phyloP scores from a whole-genome alignment of 2,888 invertebrate species.

The Muschampia plurimacula region DNA sequence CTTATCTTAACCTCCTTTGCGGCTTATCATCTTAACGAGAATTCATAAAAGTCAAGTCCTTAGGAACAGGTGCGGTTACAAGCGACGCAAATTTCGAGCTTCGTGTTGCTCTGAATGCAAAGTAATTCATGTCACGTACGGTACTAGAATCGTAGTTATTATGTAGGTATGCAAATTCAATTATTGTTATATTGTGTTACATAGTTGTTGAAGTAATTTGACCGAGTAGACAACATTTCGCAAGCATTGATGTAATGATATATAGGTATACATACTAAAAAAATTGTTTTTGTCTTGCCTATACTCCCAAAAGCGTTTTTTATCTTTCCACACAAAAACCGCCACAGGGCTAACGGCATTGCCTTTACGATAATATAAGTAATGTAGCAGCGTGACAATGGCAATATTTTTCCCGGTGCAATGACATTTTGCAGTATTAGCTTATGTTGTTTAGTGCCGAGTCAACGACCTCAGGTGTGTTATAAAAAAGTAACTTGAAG shows the following conservation, averaged over 20 bases:
- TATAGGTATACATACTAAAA: no score
- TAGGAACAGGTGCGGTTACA: conserved; percentile 21
- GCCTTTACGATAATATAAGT: not conserved
- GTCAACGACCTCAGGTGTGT: conserved; percentile 67
- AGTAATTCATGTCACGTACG: conserved; percentile 31
- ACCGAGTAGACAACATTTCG: conserved; percentile 12
- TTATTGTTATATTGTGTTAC: conserved; percentile 30
- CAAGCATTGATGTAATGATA: not conserved
- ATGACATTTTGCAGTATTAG: conserved; percentile 59
- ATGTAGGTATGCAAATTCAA: conserved; percentile 27
- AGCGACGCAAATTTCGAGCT: conserved; percentile 16
- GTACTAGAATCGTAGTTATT: conserved; percentile 23
- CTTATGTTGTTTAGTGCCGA: conserved; percentile 66
- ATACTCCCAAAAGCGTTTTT: not conserved
- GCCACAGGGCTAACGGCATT: not conserved
- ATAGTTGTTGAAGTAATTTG: conserved; percentile 27
- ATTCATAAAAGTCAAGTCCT: conserved; percentile 19
- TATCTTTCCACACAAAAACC: not conserved
- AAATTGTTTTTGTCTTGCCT: not conserved
- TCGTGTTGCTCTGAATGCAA: conserved; percentile 5
- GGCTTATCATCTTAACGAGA: conserved; percentile 23
- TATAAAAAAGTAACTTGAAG: conserved; percentile 77
- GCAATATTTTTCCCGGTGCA: conserved; percentile 58
- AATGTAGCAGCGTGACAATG: conserved; percentile 2
- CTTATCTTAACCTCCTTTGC: conserved; percentile 20